Base-by-base conservation (phyloP, 2,113 vertebrate genomes). In the Chrysemys picta region DNA sequence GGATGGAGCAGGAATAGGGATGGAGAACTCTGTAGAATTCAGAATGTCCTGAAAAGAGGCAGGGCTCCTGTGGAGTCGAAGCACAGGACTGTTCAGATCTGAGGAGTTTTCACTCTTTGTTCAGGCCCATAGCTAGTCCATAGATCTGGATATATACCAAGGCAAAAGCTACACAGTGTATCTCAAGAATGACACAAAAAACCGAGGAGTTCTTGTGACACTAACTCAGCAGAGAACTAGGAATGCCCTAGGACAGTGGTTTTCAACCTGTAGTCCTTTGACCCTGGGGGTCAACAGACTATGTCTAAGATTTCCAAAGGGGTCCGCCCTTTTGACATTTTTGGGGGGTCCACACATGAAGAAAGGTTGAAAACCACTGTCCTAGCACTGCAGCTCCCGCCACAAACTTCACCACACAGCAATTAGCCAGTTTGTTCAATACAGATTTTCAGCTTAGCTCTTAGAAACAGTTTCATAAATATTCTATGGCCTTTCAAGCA, bases 391-490 rank as follows among this genome's bases (percentile, higher is more conserved):
- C 0, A 1, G 62, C 38, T 93, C n/a, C 69, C 87, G 56, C 49
- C 80, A 0, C 57, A 72, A 35, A 2, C 35, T 94, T 80, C 90
- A 29, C 24, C 2, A 42, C 90, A 25, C 90, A 13, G 88, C 88
- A 82, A 92, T 91, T 82, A 95, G 95, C 93, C 89, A 4, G 1
- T 10, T 5, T 94, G 91, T 88, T 80, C 82, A 35, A 88, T 22
- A 8, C 45, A 54, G 72, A 92, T 93, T 85, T 72, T 92, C 35
- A 3, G 93, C 91, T 86, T 2, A 78, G 90, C 88, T 82, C 96
- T 97, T 97, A 95, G 97, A 96, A 98, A 96, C 95, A 1, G 17
- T 97, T 97, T 97, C 96, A 97, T 98, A 97, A 98, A 98, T 98
- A 98, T 97, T 98, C 95, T 90, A 98, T 98, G 97, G 97, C 97